Conservation (phyloP, 2,797 vertebrate genomes). For the Pseudochirops cupreus region DNA sequence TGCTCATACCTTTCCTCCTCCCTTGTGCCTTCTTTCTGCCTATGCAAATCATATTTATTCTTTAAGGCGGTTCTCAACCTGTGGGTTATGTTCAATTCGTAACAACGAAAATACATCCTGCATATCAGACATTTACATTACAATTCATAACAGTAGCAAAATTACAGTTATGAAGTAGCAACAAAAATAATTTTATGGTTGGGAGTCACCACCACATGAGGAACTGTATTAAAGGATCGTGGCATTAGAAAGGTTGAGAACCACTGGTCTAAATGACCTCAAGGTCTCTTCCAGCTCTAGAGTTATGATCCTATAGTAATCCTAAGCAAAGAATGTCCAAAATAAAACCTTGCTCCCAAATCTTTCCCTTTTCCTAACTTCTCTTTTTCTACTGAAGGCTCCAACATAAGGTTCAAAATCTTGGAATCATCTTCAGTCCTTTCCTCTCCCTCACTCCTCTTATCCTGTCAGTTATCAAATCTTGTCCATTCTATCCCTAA, state of each 20-base stretch:
- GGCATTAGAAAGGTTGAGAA: too few species aligned
- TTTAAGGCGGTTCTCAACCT: not conserved
- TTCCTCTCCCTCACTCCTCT: not conserved
- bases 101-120: too few species aligned
- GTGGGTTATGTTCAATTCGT: too few species aligned
- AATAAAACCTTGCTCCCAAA: not conserved
- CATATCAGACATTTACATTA: too few species aligned
- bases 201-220: too few species aligned
- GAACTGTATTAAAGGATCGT: too few species aligned
- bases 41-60: not conserved
- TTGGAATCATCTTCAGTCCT: not conserved
- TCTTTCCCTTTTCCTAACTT: not conserved
- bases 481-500: not conserved
- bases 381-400: not conserved
- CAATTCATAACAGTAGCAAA: too few species aligned
- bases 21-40: not conserved
- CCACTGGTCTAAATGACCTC: not conserved
- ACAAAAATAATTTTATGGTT: too few species aligned
- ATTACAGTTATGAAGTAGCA: too few species aligned
- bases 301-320: not conserved
- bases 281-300: not conserved
- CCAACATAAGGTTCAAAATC: not conserved
- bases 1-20: not conserved
- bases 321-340: not conserved
- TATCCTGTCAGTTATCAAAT: not conserved